Evolutionary conservation across 2,888 invertebrate genomes (phyloP), one percentile per base, ranked within the genome.

Genomic region (Notocelia uddmanniana): DNA sequence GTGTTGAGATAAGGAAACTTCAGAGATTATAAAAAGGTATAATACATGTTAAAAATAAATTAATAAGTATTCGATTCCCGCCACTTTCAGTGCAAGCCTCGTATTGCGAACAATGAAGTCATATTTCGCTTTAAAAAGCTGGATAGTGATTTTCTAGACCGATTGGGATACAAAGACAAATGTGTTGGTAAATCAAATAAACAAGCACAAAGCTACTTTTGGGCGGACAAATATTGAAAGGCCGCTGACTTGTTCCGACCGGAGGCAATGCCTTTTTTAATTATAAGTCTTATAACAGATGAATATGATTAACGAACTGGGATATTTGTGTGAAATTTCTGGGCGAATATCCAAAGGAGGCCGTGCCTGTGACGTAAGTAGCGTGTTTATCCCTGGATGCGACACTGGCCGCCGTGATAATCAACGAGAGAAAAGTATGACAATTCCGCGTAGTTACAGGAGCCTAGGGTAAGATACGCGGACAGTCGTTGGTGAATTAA

Each of bases 271-370:
- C n/a, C 63, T 66, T 68, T 68, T 77, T 81, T 81, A 83, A 82
- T 81, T 78, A 81, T 80, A 82, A 77, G 82, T 81, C 15, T 81
- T 78, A 81, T 80, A 83, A 77, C 73, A 55, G 66, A 62, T 54
- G 70, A 72, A 68, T 72, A 72, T 83, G 77, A 82, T 82, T 81
- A 81, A 80, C 79, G 77, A 75, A 71, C 74, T 74, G 76, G 75
- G 74, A 77, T 78, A 79, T 77, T 76, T 77, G 74, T 75, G 78
- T 73, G 58, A 73, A 82, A 84, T 81, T 79, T 84, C 83, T 86
- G 88, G 86, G 86, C 88, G 81, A 79, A 84, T 81, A 81, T 88
- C 88, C 88, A 89, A 88, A 83, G 76, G 73, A 79, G 79, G 76
- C 76, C 78, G 79, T 79, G 78, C 77, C 74, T 74, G 78, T 85